phyloP scores from a whole-genome alignment of 1,140 invertebrate species.

The Vanessa atalanta region DNA sequence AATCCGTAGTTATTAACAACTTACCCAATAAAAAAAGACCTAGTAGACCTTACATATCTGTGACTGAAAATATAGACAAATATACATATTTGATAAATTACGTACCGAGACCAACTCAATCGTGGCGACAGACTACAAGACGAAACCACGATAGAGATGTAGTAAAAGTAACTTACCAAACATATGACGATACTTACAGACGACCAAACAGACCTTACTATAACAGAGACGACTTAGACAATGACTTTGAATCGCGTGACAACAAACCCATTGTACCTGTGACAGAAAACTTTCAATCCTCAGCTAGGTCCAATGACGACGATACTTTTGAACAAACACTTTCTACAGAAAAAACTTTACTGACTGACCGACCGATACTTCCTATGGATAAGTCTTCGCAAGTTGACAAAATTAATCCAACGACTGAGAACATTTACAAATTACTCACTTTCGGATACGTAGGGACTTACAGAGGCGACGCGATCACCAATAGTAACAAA shows the following conservation, averaged over 20 bases:
- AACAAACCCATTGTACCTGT: conserved; percentile 48
- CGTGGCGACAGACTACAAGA: conserved; percentile 67
- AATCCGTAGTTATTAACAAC: conserved; percentile 71
- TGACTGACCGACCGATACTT: conserved; percentile 29
- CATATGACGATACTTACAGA: conserved; percentile 73
- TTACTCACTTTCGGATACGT: conserved; percentile 74
- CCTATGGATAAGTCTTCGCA: conserved; percentile 34
- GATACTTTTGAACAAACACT: conserved; percentile 35
- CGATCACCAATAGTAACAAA: conserved; percentile 37
- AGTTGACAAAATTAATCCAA: conserved; percentile 50
- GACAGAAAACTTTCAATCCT: conserved; percentile 50
- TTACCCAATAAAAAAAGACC: conserved; percentile 63
- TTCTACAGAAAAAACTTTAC: conserved; percentile 30
- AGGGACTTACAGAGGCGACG: conserved; percentile 62
- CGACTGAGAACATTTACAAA: conserved; percentile 69
- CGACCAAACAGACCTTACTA: conserved; percentile 72
- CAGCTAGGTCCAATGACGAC: conserved; percentile 67
- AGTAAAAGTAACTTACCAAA: conserved; percentile 75
- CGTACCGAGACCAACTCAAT: conserved; percentile 70
- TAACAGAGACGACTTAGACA: conserved; percentile 58
- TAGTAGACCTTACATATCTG: conserved; percentile 69
- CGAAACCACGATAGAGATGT: conserved; percentile 64
- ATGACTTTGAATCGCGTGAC: conserved; percentile 56
- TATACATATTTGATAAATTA: conserved; percentile 76
- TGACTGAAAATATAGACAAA: conserved; percentile 75